Base-by-base conservation (phyloP, 2,797 vertebrate species). In the Poliocrania exsul region DNA sequence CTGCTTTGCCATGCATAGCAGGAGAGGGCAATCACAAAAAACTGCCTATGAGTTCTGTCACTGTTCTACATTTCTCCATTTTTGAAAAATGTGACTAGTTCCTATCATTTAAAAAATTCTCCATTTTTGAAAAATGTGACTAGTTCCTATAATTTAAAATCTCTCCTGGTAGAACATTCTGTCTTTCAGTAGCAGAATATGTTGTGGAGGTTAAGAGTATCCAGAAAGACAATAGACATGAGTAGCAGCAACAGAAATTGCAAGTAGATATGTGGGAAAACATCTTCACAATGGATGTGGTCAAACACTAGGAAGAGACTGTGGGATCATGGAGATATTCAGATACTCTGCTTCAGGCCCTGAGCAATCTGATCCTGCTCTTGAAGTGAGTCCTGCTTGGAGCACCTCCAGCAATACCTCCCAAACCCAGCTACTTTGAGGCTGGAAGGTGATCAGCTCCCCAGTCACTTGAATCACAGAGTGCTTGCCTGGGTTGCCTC, bases 401-500 rank as follows among this genome's bases (percentile, higher is more conserved):
- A 77, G 46, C 66, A 62, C 13, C 29, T 47, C 42, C 66, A 54
- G 38, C 0, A 1, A 33, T 33, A 24, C n/a, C 15, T 86, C 33
- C 54, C 46, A n/a, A 16, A 7, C 4, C 44, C 66, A 33, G 15
- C 13, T 58, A 1, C 5, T 40, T 66, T 58, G 46, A 87, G 35
- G 37, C 13, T 71, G 40, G 57, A 67, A 42, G 50, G 28, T 31
- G 33, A 53, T 53, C 53, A 46, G 15, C 42, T 92, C 46, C 35
- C 19, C 0, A 0, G 4, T 1, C 16, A 31, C n/a, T 10, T 60
- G 35, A 53, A 24, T n/a, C 15, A 8, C 5, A 40, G 60, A 56
- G 5, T 0, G 1, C 15, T 62, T 47, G 64, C 31, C 47, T 49
- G 49, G 37, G 15, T 42, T 29, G 8, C 12, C 62, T 29, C 54